Evolutionary conservation across 23 tunicate genomes (phyloP), one percentile per base, ranked within the genome.

Genomic region (Trididemnum nubilum): DNA sequence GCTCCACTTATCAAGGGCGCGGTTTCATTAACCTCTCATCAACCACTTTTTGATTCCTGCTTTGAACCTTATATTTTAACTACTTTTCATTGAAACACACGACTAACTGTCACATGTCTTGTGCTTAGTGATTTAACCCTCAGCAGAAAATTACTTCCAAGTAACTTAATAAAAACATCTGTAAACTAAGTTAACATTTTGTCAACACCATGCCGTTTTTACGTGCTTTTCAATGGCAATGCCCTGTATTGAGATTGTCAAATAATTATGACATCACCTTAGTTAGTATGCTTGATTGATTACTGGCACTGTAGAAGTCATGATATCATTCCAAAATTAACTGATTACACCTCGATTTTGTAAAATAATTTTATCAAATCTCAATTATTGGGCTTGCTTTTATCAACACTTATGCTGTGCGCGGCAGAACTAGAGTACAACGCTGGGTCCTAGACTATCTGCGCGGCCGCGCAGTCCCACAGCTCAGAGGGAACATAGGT

Each of bases 401-500:
- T 23, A 63, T 23, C 27, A 23, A 23, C 27, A 63, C 69, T 63
- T 63, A 63, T 63, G 28, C 28, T 15, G 69, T 63, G 69, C 69
- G 69, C 69, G 27, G 69, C 69, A 63, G 69, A 63, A 63, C 4
- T 19, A 63, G 23, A 23, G 27, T 63, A 63, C 69, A 15, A 28
- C 27, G 69, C 69, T 4, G 27, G 69, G 69, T 63, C 23, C 28
- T 63, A 63, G 69, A 28, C 69, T 49, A 49, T 12, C 57, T 49
- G 57, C 57, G 57, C 57, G 57, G 57, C 57, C 57, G 57, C 57
- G 57, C 69, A 63, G 69, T 7, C 69, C 7, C 69, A 28, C 69
- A 63, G 69, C 69, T 63, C 23, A 19, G 69, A 63, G 69, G 69
- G 69, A 63, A 63, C 69, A 63, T 63, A 15, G 69, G 69, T 49